Evolutionary conservation across 2,888 invertebrate species (phyloP).

Genomic region (Apodemia mormo): DNA sequence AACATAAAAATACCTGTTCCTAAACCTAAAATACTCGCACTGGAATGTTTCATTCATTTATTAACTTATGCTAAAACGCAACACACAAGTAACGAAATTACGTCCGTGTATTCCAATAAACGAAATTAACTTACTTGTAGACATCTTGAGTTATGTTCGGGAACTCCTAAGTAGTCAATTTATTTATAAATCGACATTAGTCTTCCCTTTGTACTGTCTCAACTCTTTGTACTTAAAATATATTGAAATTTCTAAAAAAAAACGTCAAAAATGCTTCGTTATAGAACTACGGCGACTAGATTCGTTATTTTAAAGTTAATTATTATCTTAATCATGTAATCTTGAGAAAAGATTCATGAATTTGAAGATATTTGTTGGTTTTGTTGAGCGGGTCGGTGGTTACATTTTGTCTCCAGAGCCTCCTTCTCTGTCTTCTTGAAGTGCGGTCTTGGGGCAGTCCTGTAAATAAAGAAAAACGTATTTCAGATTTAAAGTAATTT

Average conservation of each 20-base stretch:
- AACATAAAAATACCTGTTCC: too few relatives aligned
- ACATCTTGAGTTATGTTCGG: constrained; percentile 60
- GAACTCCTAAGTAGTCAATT: constrained; percentile 74
- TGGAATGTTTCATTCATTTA: too few relatives aligned
- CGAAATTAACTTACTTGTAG: constrained; percentile 64
- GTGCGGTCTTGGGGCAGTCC: constrained; percentile 49
- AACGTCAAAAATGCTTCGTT: constrained; percentile 68
- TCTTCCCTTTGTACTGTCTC: constrained; percentile 69
- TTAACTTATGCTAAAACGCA: not conserved
- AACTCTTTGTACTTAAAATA: constrained; percentile 64
- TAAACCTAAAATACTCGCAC: too few relatives aligned
- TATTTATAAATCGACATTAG: constrained; percentile 72
- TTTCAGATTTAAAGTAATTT: not conserved
- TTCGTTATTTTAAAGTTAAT: constrained; percentile 72
- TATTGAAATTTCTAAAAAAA: constrained; percentile 45
- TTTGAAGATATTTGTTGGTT: constrained; percentile 51
- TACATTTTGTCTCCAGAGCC: constrained; percentile 64
- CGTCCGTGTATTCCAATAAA: constrained; percentile 4
- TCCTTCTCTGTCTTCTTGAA: constrained; percentile 41
- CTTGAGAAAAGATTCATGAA: constrained; percentile 66
- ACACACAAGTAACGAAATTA: not conserved
- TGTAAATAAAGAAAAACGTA: constrained; percentile 49
- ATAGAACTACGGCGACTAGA: constrained; percentile 79
- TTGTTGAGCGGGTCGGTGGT: constrained; percentile 68
- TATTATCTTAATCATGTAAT: constrained; percentile 76